Conservation (phyloP, 2,113 vertebrate genomes). For the Cynocephalus volans region DNA sequence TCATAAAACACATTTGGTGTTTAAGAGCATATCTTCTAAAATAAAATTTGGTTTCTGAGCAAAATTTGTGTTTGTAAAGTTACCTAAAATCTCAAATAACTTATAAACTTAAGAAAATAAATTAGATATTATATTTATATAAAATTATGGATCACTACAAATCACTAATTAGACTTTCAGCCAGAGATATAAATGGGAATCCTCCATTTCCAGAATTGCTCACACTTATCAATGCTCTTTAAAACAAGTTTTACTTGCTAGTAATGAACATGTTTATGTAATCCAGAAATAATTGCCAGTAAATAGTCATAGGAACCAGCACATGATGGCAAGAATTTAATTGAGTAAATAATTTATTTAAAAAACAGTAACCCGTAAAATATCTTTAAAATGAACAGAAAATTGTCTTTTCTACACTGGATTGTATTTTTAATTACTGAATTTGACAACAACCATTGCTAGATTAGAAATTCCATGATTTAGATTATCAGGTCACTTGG, state of each 20-base stretch:
- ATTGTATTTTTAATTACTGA: slow-evolving; percentile 83
- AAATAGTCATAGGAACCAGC: slow-evolving; percentile 80
- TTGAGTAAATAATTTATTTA: slow-evolving; percentile 82
- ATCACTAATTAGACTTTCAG: slow-evolving; percentile 51
- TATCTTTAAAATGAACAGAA: slow-evolving; percentile 80
- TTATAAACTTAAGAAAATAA: slow-evolving; percentile 51
- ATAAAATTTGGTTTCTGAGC: slow-evolving; percentile 70
- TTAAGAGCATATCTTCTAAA: slow-evolving; percentile 64
- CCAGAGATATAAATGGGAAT: slow-evolving; percentile 42
- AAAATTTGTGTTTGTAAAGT: slow-evolving; percentile 62
- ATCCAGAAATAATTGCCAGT: slow-evolving; percentile 77
- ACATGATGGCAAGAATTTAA: slow-evolving; percentile 77
- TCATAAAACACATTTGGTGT: slow-evolving; percentile 71
- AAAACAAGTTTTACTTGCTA: slow-evolving; percentile 73
- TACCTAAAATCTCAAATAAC: slow-evolving; percentile 22
- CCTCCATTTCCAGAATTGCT: slow-evolving; percentile 59
- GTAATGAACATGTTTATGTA: slow-evolving; percentile 62
- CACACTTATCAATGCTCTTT: slow-evolving; percentile 65
- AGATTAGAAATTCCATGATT: slow-evolving; percentile 80
- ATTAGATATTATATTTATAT: slow-evolving; percentile 62
- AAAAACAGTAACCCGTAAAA: slow-evolving; percentile 80
- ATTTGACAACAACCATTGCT: slow-evolving; percentile 78
- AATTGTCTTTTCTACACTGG: slow-evolving; percentile 67
- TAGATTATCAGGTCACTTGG: slow-evolving; percentile 64
- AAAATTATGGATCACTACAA: slow-evolving; percentile 61